Conservation (phyloP, 2,888 invertebrate genomes). For the Eristalinus aeneus region DNA sequence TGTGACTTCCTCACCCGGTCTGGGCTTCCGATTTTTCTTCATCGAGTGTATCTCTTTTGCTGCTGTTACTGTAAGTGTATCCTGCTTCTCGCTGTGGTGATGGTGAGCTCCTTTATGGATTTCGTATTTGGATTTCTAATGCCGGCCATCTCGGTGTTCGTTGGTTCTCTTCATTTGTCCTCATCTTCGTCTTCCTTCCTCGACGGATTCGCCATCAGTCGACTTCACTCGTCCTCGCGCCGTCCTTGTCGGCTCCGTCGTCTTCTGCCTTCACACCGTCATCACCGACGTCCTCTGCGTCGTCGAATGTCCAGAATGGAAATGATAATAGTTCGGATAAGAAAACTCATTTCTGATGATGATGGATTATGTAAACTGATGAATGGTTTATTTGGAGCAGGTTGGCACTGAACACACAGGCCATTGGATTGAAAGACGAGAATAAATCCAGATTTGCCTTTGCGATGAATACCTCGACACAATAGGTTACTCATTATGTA, state of each 20-base stretch:
- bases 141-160: constrained; percentile 1
- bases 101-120: constrained; percentile 43
- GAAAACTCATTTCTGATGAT: constrained; percentile 68
- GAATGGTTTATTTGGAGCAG: constrained; percentile 63
- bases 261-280: constrained; percentile 13
- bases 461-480: constrained; percentile 51
- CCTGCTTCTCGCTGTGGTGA: not conserved
- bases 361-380: constrained; percentile 71
- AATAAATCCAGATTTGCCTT: constrained; percentile 29
- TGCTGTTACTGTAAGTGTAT: not conserved
- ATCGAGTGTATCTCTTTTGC: constrained; percentile 3
- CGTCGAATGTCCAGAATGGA: constrained; percentile 57
- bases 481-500: constrained; percentile 57
- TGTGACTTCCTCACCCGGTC: constrained; percentile 18
- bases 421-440: not conserved
- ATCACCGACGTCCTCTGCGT: constrained; percentile 24
- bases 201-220: not conserved
- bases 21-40: constrained; percentile 4
- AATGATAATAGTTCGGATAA: constrained; percentile 70
- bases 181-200: constrained; percentile 21
- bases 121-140: constrained; percentile 63
- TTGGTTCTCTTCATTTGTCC: constrained; percentile 4
- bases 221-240: constrained; percentile 1
- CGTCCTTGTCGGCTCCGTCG: constrained; percentile 12
- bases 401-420: constrained; percentile 25